Conservation (phyloP, 1,140 invertebrate genomes). For the Capitella teleta region DNA sequence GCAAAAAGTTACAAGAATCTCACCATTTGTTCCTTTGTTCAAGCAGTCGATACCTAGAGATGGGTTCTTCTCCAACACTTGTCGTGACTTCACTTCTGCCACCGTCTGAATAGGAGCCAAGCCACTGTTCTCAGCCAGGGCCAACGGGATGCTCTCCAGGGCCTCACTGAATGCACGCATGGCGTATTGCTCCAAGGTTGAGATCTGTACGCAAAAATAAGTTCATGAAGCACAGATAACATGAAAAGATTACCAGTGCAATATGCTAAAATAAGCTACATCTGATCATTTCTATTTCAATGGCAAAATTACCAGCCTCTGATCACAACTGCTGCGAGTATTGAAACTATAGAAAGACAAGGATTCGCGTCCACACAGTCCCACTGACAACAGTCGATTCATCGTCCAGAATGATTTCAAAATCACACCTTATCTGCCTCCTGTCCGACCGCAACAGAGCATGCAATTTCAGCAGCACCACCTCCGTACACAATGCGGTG, state of each 20-base stretch:
- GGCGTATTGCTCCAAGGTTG: slow-evolving; percentile 92
- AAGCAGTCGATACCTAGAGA: slow-evolving; percentile 92
- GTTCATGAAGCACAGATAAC: too few species aligned
- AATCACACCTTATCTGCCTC: slow-evolving; percentile 69
- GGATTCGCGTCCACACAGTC: too few species aligned
- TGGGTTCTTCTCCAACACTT: slow-evolving; percentile 73
- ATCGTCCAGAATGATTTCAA: background rate
- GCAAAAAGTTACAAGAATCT: too few species aligned
- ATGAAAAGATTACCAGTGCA: too few species aligned
- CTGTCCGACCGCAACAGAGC: slow-evolving; percentile 75
- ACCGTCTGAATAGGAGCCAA: slow-evolving; percentile 82
- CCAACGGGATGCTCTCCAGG: slow-evolving; percentile 85
- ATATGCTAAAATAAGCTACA: too few species aligned
- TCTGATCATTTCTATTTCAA: too few species aligned
- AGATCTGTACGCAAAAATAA: slow-evolving; percentile 49
- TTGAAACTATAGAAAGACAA: too few species aligned
- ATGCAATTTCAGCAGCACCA: slow-evolving; percentile 90
- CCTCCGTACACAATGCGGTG: slow-evolving; percentile 93
- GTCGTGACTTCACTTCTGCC: slow-evolving; percentile 81
- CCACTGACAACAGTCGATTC: background rate
- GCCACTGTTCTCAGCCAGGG: slow-evolving; percentile 94
- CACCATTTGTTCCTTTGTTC: slow-evolving; percentile 64
- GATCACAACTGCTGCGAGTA: too few species aligned
- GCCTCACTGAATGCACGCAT: slow-evolving; percentile 93
- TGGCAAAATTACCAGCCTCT: too few species aligned